These are phyloP conservation scores for Papilio dardanus DNA, from an alignment of 1,140 invertebrate species.

Conservation along the genomic window DNA sequence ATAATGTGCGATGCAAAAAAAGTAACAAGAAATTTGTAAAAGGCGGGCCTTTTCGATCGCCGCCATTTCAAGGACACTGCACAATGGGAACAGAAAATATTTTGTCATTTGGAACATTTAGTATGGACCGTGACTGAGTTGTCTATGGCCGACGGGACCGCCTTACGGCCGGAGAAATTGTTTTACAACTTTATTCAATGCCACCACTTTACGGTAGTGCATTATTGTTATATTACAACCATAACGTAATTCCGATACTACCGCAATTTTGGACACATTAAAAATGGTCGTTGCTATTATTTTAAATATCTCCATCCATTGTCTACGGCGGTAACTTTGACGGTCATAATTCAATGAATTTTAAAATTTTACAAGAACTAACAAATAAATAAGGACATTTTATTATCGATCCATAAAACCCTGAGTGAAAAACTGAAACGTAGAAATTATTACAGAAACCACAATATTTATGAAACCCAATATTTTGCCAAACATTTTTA, in stretches of 20 bases:
- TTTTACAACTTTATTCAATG: constrained; percentile 43
- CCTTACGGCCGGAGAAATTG: constrained; percentile 41
- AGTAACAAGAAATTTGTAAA: constrained; percentile 12
- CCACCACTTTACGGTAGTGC: constrained; percentile 54
- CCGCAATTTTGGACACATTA: constrained; percentile 43
- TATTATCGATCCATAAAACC: constrained; percentile 29
- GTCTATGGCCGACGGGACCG: constrained; percentile 21
- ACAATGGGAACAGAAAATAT: constrained; percentile 36
- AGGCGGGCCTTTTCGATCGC: constrained; percentile 25
- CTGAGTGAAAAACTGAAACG: not conserved
- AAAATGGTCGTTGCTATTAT: constrained; percentile 27
- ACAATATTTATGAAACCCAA: not conserved
- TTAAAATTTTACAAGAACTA: constrained; percentile 33
- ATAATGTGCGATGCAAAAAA: constrained; percentile 19
- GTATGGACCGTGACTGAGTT: constrained; percentile 32
- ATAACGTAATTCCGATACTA: constrained; percentile 50
- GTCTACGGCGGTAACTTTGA: constrained; percentile 34
- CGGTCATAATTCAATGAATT: constrained; percentile 32
- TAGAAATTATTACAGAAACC: constrained; percentile 23
- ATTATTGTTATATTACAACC: constrained; percentile 52
- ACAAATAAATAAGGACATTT: constrained; percentile 30
- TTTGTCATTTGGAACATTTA: constrained; percentile 31
- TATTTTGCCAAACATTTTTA: constrained; percentile 13
- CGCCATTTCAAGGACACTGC: constrained; percentile 32
- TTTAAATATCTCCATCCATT: constrained; percentile 8